Percentiles rank a stretch among this genome's conserved stretches.
Evolutionary conservation across 1,140 invertebrate genomes (phyloP).

Genomic region (Colletes latitarsis): DNA sequence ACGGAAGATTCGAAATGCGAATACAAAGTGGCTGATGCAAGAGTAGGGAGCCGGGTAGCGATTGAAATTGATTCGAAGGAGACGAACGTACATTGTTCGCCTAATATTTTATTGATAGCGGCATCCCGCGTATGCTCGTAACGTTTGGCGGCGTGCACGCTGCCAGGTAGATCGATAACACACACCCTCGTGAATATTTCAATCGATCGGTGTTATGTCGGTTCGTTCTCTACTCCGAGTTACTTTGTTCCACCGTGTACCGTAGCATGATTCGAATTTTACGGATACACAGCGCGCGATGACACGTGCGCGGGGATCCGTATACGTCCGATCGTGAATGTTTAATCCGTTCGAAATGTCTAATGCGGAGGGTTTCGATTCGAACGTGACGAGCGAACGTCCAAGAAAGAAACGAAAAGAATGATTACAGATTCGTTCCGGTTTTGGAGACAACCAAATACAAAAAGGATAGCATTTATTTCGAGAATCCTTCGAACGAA

Average conservation of each 20-base stretch:
- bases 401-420: too few species aligned
- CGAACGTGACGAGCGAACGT: background rate
- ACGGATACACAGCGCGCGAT: slow-evolving; percentile 42
- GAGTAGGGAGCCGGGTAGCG: background rate
- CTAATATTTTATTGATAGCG: slow-evolving; percentile 55
- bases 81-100: slow-evolving; percentile 25
- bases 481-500: too few species aligned
- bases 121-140: slow-evolving; percentile 20
- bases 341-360: slow-evolving; percentile 21
- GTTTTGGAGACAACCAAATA: too few species aligned
- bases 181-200: slow-evolving; percentile 53
- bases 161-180: slow-evolving; percentile 47
- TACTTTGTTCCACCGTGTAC: slow-evolving; percentile 7
- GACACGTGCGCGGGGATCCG: background rate
- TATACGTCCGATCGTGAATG: slow-evolving; percentile 29
- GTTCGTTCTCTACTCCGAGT: background rate
- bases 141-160: slow-evolving; percentile 3
- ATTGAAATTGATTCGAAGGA: background rate
- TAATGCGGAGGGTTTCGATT: background rate
- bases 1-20: too few species aligned
- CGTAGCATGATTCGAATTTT: background rate
- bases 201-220: slow-evolving; percentile 33
- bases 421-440: too few species aligned
- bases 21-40: background rate
- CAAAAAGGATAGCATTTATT: too few species aligned